phyloP scores from a whole-genome alignment of 2,797 vertebrate genomes.

The Pseudopleuronectes americanus region DNA sequence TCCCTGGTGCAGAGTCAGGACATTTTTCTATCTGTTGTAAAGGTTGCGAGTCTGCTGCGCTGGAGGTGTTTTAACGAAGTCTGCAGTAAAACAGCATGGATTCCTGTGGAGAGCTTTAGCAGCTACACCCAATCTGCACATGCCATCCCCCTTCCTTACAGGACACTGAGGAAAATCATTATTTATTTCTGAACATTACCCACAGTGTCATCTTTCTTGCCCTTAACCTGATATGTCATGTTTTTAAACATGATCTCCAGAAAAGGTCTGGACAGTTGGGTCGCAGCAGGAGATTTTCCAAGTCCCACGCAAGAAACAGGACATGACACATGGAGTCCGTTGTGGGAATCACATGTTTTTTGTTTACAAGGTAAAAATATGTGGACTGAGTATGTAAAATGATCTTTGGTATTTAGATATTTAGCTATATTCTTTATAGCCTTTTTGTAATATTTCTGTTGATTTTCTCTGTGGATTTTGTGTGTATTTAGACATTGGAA shows the following conservation, averaged over 20 bases:
- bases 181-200: constrained; percentile 43
- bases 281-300: too few relatives aligned
- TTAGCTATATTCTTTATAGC: neutral
- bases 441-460: neutral
- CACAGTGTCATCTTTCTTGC: constrained; percentile 9
- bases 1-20: constrained; percentile 20
- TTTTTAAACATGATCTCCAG: too few relatives aligned
- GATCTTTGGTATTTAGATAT: neutral
- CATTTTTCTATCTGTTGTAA: constrained; percentile 40
- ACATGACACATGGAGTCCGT: too few relatives aligned
- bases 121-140: constrained; percentile 14
- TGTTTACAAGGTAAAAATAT: too few relatives aligned
- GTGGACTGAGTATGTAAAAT: constrained; percentile 7
- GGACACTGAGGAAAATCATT: constrained; percentile 24
- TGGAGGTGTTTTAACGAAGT: constrained; percentile 31
- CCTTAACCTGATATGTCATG: constrained; percentile 25
- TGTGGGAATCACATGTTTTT: too few relatives aligned
- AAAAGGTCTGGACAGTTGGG: too few relatives aligned
- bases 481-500: neutral
- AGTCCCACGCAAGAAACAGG: too few relatives aligned
- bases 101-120: constrained; percentile 27
- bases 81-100: constrained; percentile 38
- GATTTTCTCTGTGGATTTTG: neutral
- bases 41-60: constrained; percentile 32
- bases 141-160: constrained; percentile 12